Percentiles rank a stretch among this genome's conserved stretches.
phyloP scores from a whole-genome alignment of 1,140 invertebrate species.

The Agrypnia vestita region DNA sequence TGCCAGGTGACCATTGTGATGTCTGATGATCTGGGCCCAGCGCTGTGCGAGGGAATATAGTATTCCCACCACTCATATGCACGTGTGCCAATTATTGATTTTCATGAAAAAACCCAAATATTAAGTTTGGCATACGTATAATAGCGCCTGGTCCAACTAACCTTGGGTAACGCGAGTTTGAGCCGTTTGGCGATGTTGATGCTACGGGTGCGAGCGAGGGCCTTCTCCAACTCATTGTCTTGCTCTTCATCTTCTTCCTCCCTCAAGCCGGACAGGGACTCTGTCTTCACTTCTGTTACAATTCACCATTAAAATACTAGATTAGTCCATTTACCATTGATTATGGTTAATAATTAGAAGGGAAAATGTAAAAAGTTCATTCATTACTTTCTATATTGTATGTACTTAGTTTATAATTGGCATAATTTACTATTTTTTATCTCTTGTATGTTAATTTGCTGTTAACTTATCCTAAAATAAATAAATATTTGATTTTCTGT shows the following conservation, averaged over 20 bases:
- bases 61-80: background rate
- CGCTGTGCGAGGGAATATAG: background rate
- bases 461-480: too few relatives aligned
- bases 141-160: slow-evolving; percentile 38
- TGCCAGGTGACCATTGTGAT: slow-evolving; percentile 11
- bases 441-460: too few relatives aligned
- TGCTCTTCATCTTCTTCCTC: slow-evolving; percentile 87
- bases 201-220: slow-evolving; percentile 66
- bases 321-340: slow-evolving; percentile 43
- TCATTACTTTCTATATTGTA: background rate
- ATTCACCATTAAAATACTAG: slow-evolving; percentile 23
- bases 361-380: slow-evolving; percentile 8
- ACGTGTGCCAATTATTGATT: background rate
- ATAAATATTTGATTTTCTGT: too few relatives aligned
- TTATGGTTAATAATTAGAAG: background rate
- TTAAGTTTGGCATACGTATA: too few relatives aligned
- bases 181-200: slow-evolving; percentile 63
- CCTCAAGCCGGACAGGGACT: slow-evolving; percentile 74
- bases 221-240: slow-evolving; percentile 80
- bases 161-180: slow-evolving; percentile 63
- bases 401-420: too few relatives aligned
- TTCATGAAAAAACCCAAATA: too few relatives aligned
- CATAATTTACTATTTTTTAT: too few relatives aligned
- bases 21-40: background rate
- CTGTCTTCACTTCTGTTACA: slow-evolving; percentile 71